Base-by-base conservation (phyloP, 2,888 invertebrate species). In the Eupithecia vulgata region DNA sequence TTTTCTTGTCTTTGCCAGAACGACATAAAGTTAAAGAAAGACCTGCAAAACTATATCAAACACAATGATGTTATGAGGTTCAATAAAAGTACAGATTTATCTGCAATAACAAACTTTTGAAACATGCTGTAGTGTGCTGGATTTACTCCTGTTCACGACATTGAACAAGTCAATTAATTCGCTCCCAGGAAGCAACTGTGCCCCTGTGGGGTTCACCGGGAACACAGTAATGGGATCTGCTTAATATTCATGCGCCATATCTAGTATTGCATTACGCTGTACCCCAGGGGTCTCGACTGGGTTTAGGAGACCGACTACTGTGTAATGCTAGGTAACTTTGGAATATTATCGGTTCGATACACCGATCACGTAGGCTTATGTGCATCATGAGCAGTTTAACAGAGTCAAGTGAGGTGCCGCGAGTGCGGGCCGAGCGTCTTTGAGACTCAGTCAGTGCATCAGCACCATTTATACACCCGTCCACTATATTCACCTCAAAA, bases 231-330 rank as follows among this genome's bases (percentile, higher is more conserved):
- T 52, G 52, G 52, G 4, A 57, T 57, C 25, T 25, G 25, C 12
- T 57, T 57, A 57, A 12, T 57, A 64, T 64, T 64, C 62, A 64
- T 64, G 37, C 1, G 37, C 7, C 62, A 64, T 64, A 37, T 37
- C 21, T 62, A 35, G n/a, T 64, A 64, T n/a, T 62, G n/a, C 62
- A 21, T 13, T 52, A 35, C 35, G n/a, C 35, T 62, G 37, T 37
- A n/a, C n/a, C 35, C 62, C n/a, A 12, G 21, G n/a, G 62, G 10
- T 52, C 5, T 52, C 4, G 4, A n/a, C 10, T n/a, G 17, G 4
- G 45, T n/a, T 7, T 45, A 2, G 45, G 17, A 52, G 48, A 52
- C 48, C 48, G n/a, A 10, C 10, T 52, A 8, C 48, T n/a, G 10
- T 21, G 3, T 52, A 21, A 21, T 21, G n/a, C 48, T 52, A 21